Evolutionary conservation across 2,888 invertebrate species (phyloP).

Genomic region (Eristalis tenax): DNA sequence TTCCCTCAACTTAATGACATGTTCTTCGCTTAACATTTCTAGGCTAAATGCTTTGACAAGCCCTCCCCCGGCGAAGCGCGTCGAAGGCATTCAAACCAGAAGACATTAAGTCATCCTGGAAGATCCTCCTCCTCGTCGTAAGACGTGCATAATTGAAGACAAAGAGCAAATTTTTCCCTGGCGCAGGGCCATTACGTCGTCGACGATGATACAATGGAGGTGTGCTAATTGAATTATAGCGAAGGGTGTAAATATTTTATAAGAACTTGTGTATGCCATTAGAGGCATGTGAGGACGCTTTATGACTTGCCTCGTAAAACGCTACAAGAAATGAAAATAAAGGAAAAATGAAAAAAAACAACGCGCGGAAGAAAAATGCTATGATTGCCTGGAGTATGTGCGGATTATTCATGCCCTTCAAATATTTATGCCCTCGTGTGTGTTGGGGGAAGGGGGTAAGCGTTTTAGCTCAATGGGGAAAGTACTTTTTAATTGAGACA

Average conservation of each 20-base stretch:
- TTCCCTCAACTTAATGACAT: neutral
- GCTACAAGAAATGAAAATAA: neutral
- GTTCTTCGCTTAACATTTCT: neutral
- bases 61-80: neutral
- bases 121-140: neutral
- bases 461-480: neutral
- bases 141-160: neutral
- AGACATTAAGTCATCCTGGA: neutral
- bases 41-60: neutral
- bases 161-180: neutral
- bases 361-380: neutral
- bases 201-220: neutral
- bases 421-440: neutral
- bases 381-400: neutral
- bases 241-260: slow-evolving; percentile 16
- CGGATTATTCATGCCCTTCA: neutral
- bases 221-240: slow-evolving; percentile 13
- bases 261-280: neutral
- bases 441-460: neutral
- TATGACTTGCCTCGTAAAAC: neutral
- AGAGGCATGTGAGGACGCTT: neutral
- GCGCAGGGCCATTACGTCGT: neutral
- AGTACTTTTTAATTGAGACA: slow-evolving; percentile 1
- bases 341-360: neutral
- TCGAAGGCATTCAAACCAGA: neutral